These are phyloP conservation scores for Phyllostomus discolor DNA, from an alignment of 2,113 vertebrate genomes.

Conservation along the genomic window DNA sequence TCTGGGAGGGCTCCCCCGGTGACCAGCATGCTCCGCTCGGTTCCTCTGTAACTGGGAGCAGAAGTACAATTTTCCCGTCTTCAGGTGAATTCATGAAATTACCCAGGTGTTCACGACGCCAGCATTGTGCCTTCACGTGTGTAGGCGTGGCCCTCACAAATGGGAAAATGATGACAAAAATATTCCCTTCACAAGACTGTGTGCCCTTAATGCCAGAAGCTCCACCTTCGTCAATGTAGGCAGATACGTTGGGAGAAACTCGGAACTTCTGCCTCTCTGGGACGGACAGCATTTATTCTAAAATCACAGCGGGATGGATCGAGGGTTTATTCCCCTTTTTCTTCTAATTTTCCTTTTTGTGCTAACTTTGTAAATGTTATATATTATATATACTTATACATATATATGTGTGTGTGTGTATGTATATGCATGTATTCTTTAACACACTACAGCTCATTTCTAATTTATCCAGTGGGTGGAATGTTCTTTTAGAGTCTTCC, in stretches of 20 bases:
- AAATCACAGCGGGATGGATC: neutral
- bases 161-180: neutral
- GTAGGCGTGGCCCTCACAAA: neutral
- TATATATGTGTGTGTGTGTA: neutral
- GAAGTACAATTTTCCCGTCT: neutral
- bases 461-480: neutral
- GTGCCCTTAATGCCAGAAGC: neutral
- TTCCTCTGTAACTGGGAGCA: neutral
- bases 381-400: neutral
- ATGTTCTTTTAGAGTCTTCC: neutral
- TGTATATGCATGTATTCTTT: neutral
- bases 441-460: neutral
- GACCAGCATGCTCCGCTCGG: neutral
- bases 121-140: accelerated
- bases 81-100: neutral
- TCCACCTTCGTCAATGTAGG: neutral
- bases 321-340: neutral
- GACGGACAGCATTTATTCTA: neutral
- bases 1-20: neutral
- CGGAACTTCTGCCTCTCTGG: neutral
- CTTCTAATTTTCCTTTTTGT: neutral
- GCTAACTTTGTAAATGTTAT: neutral
- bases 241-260: neutral
- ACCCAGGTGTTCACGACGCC: neutral
- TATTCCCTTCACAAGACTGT: neutral